Evolutionary conservation across 2,888 invertebrate species (phyloP).

Genomic region (Acanthosoma haemorrhoidale): DNA sequence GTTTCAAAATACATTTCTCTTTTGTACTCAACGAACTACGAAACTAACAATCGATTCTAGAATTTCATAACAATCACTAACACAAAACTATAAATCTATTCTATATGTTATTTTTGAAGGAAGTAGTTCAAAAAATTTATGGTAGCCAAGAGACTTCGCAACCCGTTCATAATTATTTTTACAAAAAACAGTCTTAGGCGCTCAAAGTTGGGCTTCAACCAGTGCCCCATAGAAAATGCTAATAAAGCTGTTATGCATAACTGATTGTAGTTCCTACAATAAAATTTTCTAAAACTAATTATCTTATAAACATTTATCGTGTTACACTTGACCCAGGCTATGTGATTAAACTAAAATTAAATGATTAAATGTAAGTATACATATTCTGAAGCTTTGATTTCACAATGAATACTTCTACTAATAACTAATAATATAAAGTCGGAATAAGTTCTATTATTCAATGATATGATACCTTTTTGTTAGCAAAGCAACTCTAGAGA

Average conservation of each 20-base stretch:
- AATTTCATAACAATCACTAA: slow-evolving; percentile 26
- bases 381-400: too few species aligned
- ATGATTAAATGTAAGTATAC: not conserved
- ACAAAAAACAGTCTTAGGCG: slow-evolving; percentile 25
- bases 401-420: too few species aligned
- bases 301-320: slow-evolving; percentile 23
- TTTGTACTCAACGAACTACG: slow-evolving; percentile 27
- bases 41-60: slow-evolving; percentile 27
- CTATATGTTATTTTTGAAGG: slow-evolving; percentile 23
- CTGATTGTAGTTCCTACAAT: slow-evolving; percentile 16
- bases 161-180: not conserved
- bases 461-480: too few species aligned
- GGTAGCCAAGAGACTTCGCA: slow-evolving; percentile 26
- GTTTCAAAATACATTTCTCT: slow-evolving; percentile 26
- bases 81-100: slow-evolving; percentile 30
- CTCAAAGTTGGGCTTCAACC: slow-evolving; percentile 16
- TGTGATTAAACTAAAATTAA: slow-evolving; percentile 22
- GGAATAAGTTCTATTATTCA: too few species aligned
- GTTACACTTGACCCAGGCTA: slow-evolving; percentile 31
- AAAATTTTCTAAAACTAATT: slow-evolving; percentile 12
- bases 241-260: slow-evolving; percentile 21
- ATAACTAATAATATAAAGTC: too few species aligned
- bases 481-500: too few species aligned
- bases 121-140: slow-evolving; percentile 26
- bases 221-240: slow-evolving; percentile 24